Conservation (phyloP, 1,140 invertebrate species). For the Drosophila kohkoa region DNA sequence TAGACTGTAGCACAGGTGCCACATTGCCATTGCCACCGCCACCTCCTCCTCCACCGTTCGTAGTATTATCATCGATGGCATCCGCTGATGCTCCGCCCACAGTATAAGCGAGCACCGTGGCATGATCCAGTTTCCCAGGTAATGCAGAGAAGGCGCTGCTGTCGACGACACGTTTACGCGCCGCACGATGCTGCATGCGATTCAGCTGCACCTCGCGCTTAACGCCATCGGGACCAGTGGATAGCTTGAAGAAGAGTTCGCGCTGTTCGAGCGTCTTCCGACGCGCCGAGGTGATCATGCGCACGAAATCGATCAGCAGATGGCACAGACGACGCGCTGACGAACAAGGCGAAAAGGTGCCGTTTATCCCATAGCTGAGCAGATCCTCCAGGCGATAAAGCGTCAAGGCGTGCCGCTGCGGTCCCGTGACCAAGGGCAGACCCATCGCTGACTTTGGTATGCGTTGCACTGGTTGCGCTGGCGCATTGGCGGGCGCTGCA, state of each 20-base stretch:
- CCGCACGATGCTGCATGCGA: slow-evolving; percentile 86
- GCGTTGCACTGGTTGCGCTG: slow-evolving; percentile 56
- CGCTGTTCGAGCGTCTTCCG: slow-evolving; percentile 92
- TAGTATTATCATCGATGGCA: slow-evolving; percentile 7
- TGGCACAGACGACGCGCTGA: slow-evolving; percentile 89
- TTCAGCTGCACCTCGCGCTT: slow-evolving; percentile 90
- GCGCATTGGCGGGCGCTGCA: slow-evolving; percentile 34
- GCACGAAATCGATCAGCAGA: slow-evolving; percentile 91
- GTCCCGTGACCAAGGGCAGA: slow-evolving; percentile 92
- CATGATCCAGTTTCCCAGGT: slow-evolving; percentile 97
- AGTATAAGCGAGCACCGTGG: slow-evolving; percentile 93
- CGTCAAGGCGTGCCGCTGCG: slow-evolving; percentile 92
- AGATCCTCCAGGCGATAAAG: slow-evolving; percentile 93
- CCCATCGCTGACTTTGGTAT: slow-evolving; percentile 85
- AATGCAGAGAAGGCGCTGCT: slow-evolving; percentile 86
- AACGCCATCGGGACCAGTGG: slow-evolving; percentile 88
- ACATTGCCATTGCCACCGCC: slow-evolving; percentile 38
- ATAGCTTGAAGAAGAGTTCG: slow-evolving; percentile 90
- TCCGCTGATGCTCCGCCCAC: slow-evolving; percentile 85
- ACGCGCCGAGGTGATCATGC: slow-evolving; percentile 91
- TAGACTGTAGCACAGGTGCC: slow-evolving; percentile 74
- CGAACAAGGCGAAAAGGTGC: slow-evolving; percentile 86
- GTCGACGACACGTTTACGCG: slow-evolving; percentile 78
- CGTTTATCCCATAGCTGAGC: slow-evolving; percentile 90
- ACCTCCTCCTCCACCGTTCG: slow-evolving; percentile 14